phyloP scores from a whole-genome alignment of 2,113 vertebrate genomes.

The Fregata magnificens region DNA sequence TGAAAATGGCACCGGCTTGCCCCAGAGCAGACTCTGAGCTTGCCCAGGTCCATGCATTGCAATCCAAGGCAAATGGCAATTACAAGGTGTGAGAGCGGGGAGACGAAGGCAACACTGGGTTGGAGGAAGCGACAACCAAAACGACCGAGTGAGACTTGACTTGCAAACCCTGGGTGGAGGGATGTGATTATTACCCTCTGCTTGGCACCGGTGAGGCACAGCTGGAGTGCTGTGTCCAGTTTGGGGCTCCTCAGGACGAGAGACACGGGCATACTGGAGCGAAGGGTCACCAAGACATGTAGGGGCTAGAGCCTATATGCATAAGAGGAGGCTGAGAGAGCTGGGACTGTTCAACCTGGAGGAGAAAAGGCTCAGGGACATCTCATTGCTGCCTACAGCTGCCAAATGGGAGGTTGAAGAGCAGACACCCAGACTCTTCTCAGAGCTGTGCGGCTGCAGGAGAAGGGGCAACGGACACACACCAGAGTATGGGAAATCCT shows the following conservation, averaged over 20 bases:
- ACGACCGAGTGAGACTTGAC: fast-evolving
- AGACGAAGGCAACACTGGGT: fast-evolving
- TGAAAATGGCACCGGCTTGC: not conserved
- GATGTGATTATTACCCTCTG: not conserved
- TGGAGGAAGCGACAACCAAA: not conserved
- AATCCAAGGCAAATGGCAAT: not conserved
- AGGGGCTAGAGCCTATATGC: not conserved
- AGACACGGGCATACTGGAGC: fast-evolving
- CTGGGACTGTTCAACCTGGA: not conserved
- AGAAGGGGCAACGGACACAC: not conserved
- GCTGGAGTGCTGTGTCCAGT: not conserved
- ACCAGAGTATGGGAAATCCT: not conserved
- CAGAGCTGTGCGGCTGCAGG: fast-evolving
- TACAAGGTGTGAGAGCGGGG: not conserved
- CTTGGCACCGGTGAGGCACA: not conserved
- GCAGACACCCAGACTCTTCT: not conserved
- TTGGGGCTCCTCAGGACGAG: not conserved
- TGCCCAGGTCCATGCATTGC: not conserved
- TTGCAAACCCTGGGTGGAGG: not conserved
- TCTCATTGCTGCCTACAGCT: not conserved
- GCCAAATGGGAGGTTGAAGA: not conserved
- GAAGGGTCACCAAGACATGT: not conserved
- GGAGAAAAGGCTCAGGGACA: not conserved
- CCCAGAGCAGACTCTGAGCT: not conserved
- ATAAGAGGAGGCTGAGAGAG: not conserved